These are phyloP conservation scores for Callospermophilus lateralis DNA, from an alignment of 2,113 vertebrate genomes.

Conservation along the genomic window DNA sequence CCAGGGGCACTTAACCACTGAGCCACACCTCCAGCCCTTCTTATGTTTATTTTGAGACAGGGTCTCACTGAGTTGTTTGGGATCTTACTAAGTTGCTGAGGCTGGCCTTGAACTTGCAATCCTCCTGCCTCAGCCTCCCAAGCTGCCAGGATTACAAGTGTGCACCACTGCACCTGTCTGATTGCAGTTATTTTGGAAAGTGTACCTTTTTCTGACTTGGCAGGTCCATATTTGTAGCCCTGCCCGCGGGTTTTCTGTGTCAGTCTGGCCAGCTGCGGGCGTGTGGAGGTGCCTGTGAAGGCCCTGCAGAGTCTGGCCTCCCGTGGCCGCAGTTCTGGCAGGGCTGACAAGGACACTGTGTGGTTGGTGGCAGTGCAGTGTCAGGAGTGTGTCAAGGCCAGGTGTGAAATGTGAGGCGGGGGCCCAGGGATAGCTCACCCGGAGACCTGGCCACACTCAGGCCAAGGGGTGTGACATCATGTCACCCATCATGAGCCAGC, in stretches of 20 bases:
- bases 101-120: too few species aligned
- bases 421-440: background rate
- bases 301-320: background rate
- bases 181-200: background rate
- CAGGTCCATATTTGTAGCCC: background rate
- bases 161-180: too few species aligned
- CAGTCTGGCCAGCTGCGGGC: background rate
- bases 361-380: fast-evolving
- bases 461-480: background rate
- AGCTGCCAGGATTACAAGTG: too few species aligned
- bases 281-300: background rate
- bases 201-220: background rate
- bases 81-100: too few species aligned
- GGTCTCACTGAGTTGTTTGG: too few species aligned
- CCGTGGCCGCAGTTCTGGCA: background rate
- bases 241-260: background rate
- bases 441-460: background rate
- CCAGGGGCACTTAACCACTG: too few species aligned
- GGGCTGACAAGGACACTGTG: fast-evolving
- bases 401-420: background rate
- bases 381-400: background rate
- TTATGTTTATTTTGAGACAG: too few species aligned
- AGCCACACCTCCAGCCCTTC: too few species aligned
- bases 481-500: background rate
- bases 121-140: too few species aligned